Conservation (phyloP, 2,113 vertebrate species). For the Rutilus rutilus region DNA sequence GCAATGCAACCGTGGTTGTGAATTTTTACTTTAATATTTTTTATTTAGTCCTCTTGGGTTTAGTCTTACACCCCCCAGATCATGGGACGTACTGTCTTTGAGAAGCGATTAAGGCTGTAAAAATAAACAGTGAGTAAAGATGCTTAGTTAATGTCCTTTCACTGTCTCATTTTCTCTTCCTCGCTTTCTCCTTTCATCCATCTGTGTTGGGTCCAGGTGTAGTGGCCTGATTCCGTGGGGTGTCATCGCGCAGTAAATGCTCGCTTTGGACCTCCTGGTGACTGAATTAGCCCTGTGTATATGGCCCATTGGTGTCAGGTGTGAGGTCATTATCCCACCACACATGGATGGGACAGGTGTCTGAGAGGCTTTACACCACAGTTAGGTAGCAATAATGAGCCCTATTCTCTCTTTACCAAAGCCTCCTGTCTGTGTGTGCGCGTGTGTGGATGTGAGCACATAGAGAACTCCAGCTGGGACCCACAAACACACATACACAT, state of each 20-base stretch:
- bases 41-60: not conserved
- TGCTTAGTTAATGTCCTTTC: constrained; percentile 25
- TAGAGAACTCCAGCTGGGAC: constrained; percentile 88
- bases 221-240: constrained; percentile 64
- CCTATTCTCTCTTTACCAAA: constrained; percentile 77
- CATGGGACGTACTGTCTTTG: not conserved
- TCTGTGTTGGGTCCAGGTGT: constrained; percentile 72
- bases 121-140: constrained; percentile 40
- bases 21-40: not conserved
- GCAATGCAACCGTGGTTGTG: not conserved
- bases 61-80: not conserved
- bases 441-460: constrained; percentile 34
- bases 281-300: constrained; percentile 82
- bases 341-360: constrained; percentile 87
- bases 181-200: constrained; percentile 8
- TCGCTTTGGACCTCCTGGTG: constrained; percentile 80
- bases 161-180: not conserved
- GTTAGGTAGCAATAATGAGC: constrained; percentile 91
- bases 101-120: not conserved
- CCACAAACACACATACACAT: constrained; percentile 75
- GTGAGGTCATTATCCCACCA: constrained; percentile 86
- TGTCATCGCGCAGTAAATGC: constrained; percentile 74
- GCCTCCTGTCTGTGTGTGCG: constrained; percentile 65
- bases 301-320: constrained; percentile 91
- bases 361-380: constrained; percentile 88